Evolutionary conservation across 2,797 vertebrate species (phyloP), one percentile per base, ranked within the genome.

Genomic region (Heteromormyrus szaboi): DNA sequence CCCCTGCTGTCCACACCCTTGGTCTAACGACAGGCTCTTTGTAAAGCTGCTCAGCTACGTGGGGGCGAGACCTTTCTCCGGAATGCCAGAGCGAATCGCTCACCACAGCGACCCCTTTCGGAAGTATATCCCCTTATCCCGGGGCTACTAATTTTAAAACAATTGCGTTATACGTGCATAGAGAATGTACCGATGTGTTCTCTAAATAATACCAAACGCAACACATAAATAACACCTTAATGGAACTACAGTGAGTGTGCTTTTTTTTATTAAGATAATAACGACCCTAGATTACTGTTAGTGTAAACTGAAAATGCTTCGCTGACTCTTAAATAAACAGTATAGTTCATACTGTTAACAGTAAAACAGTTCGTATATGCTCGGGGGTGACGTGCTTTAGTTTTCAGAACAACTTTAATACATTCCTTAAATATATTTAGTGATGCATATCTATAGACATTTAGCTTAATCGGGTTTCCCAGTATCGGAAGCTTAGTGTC

Each of bases 1-100:
- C 88, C 72, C 81, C 83, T 7, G 56, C 88, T 85, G 93, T 95
- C 95, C 95, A 95, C 95, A 94, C 94, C 95, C 95, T 95, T 94
- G 19, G 54, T 84, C 76, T 53, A 51, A 68, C 50, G 84, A 72
- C 86, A 79, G 54, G 22, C 17, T 89, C 88, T 91, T 91, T 87
- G 44, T 65, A 84, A 50, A 25, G 9, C 19, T 37, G 41, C 33
- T 25, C 29, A 19, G 85, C 41, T 44, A 84, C 89, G 88, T 85
- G 12, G n/a, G 76, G 33, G 17, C 46, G 62, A 86, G 87, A 53
- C 86, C 41, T 56, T 56, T 50, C 48, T 51, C 65, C 33, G 25
- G 41, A 50, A 50, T 41, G 17, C 62, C 44, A 17, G 8, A 19
- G 50, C 3, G 48, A 81, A 85, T 53, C 59, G 19, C 76, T 9